Evolutionary conservation across 2,888 invertebrate genomes (phyloP).

Genomic region (Cephonodes hylas): DNA sequence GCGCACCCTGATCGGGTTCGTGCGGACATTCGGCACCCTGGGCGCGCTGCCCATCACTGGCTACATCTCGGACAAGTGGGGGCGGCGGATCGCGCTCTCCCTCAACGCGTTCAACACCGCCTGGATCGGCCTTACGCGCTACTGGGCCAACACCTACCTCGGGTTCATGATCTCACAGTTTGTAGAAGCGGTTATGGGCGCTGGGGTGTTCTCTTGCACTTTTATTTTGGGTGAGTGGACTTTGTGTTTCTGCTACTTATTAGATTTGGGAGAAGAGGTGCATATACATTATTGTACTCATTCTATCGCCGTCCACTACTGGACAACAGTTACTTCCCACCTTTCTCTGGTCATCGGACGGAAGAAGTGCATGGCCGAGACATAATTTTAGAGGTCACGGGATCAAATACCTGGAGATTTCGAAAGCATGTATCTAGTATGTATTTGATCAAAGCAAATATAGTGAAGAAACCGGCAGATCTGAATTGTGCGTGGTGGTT

Average conservation of each 20-base stretch:
- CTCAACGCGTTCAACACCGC: conserved; percentile 82
- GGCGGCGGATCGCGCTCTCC: conserved; percentile 81
- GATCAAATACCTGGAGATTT: too few relatives aligned
- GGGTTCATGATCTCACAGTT: conserved; percentile 86
- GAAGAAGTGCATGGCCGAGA: too few relatives aligned
- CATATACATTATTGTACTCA: too few relatives aligned
- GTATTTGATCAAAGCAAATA: too few relatives aligned
- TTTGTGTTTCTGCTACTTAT: not conserved
- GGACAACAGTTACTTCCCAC: too few relatives aligned
- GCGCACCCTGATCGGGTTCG: conserved; percentile 85
- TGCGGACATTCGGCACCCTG: conserved; percentile 85
- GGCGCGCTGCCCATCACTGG: conserved; percentile 85
- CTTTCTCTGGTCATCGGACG: too few relatives aligned
- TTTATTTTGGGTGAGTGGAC: conserved; percentile 11
- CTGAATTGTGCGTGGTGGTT: too few relatives aligned
- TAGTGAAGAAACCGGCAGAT: too few relatives aligned
- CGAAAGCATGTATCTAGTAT: too few relatives aligned
- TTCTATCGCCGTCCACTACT: too few relatives aligned
- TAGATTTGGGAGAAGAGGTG: too few relatives aligned
- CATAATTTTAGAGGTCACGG: too few relatives aligned
- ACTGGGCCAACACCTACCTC: conserved; percentile 82
- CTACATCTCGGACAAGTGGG: conserved; percentile 86
- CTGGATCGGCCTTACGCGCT: conserved; percentile 83
- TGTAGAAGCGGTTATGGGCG: conserved; percentile 83
- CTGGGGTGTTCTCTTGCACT: conserved; percentile 83